Evolutionary conservation across 2,888 invertebrate genomes (phyloP).

Genomic region (Cryptosula pallasiana): DNA sequence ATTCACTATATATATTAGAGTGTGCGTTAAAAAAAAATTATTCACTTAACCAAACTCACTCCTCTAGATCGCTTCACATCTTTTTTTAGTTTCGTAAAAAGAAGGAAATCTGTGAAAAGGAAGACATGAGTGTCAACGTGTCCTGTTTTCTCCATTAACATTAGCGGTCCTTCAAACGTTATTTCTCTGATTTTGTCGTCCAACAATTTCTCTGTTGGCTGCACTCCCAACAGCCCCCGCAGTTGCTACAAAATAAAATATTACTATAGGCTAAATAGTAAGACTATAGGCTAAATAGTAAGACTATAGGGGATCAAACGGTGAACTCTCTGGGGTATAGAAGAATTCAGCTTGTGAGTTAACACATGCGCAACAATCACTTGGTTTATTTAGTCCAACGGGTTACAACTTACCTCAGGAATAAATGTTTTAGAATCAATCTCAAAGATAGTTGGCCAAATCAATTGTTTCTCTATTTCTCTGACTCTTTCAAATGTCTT

Average conservation of each 20-base stretch:
- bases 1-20: too few species aligned
- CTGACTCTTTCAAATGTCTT: conserved; percentile 63
- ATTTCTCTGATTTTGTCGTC: conserved; percentile 57
- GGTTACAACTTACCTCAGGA: conserved; percentile 59
- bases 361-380: too few species aligned
- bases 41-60: conserved; percentile 51
- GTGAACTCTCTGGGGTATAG: too few species aligned
- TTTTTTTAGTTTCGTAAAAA: conserved; percentile 60
- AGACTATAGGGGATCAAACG: too few species aligned
- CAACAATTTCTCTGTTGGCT: conserved; percentile 62
- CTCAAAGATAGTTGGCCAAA: conserved; percentile 62
- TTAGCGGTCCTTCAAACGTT: conserved; percentile 56
- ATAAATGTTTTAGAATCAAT: conserved; percentile 60
- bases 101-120: conserved; percentile 63
- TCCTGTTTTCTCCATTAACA: conserved; percentile 56
- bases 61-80: neutral
- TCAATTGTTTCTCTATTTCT: conserved; percentile 61
- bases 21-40: too few species aligned
- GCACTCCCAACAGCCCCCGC: conserved; percentile 58
- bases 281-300: too few species aligned
- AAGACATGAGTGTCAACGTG: conserved; percentile 61
- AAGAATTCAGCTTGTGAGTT: too few species aligned
- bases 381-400: too few species aligned
- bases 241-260: conserved; percentile 56
- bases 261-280: too few species aligned